Conservation (phyloP, 2,888 invertebrate genomes). For the Portevinia maculata region DNA sequence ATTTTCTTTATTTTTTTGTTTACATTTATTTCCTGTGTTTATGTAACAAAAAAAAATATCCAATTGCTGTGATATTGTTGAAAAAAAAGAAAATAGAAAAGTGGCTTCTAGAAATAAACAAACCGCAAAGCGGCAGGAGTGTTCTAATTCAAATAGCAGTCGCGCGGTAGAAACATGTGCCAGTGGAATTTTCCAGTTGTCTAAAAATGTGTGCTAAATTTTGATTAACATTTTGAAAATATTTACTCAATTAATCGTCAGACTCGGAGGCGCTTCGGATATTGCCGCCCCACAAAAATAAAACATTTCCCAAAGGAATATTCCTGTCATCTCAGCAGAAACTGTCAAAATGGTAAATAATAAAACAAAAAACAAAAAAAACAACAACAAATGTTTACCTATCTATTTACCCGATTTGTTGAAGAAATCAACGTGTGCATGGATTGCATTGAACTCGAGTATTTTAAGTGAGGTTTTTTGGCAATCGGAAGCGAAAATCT, state of each 20-base stretch:
- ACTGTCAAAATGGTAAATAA: slow-evolving; percentile 65
- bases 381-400: slow-evolving; percentile 6
- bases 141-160: slow-evolving; percentile 20
- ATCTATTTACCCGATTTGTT: slow-evolving; percentile 3
- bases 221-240: slow-evolving; percentile 30
- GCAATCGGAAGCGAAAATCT: slow-evolving; percentile 43
- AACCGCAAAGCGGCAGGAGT: slow-evolving; percentile 33
- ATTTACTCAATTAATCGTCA: slow-evolving; percentile 8
- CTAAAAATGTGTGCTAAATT: slow-evolving; percentile 8
- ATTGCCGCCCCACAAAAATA: slow-evolving; percentile 62
- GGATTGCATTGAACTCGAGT: slow-evolving; percentile 29
- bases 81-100: slow-evolving; percentile 16
- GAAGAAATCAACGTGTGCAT: not conserved
- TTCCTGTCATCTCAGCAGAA: slow-evolving; percentile 56
- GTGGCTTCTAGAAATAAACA: slow-evolving; percentile 38
- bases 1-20: slow-evolving; percentile 40
- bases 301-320: slow-evolving; percentile 48
- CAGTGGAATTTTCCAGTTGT: slow-evolving; percentile 30
- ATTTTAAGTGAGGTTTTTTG: slow-evolving; percentile 19
- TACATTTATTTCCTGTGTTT: slow-evolving; percentile 45
- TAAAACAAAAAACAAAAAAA: slow-evolving; percentile 14
- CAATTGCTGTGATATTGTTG: slow-evolving; percentile 60
- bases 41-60: slow-evolving; percentile 37
- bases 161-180: slow-evolving; percentile 47
- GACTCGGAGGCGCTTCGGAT: slow-evolving; percentile 54